These are phyloP conservation scores for Nemotelus pantherinus DNA, from an alignment of 2,888 invertebrate species.

Conservation along the genomic window DNA sequence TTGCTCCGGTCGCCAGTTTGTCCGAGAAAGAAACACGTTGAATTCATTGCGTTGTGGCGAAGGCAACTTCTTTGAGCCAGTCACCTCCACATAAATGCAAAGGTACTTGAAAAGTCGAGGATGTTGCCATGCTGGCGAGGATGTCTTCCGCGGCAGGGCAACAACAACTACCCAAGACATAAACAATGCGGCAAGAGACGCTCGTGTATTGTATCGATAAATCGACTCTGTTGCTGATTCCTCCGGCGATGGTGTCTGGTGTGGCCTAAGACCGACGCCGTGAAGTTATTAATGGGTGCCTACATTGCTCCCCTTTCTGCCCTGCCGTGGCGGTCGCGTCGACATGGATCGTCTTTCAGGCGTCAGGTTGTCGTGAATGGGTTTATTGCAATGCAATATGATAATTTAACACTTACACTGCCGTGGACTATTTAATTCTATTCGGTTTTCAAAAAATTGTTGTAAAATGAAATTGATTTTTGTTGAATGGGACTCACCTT, in stretches of 20 bases:
- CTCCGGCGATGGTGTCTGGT: slow-evolving; percentile 6
- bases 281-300: slow-evolving; percentile 17
- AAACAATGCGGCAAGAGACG: neutral
- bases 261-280: slow-evolving; percentile 13
- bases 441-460: no score
- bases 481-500: no score
- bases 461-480: no score
- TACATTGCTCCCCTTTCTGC: neutral
- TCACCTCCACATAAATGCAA: slow-evolving; percentile 26
- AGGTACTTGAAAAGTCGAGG: neutral
- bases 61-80: slow-evolving; percentile 1
- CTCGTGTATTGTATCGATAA: neutral
- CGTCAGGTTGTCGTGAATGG: slow-evolving; percentile 20
- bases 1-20: slow-evolving; percentile 46
- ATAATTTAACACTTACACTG: neutral
- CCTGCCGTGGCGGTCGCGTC: neutral
- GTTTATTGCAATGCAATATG: neutral
- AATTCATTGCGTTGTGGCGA: slow-evolving; percentile 43
- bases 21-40: slow-evolving; percentile 47
- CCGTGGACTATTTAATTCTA: neutral
- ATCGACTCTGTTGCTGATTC: neutral
- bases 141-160: slow-evolving; percentile 8
- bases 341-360: slow-evolving; percentile 17
- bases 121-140: slow-evolving; percentile 27
- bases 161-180: neutral